Conservation (phyloP, 2,797 vertebrate species). For the Coranthus polyacanthus region DNA sequence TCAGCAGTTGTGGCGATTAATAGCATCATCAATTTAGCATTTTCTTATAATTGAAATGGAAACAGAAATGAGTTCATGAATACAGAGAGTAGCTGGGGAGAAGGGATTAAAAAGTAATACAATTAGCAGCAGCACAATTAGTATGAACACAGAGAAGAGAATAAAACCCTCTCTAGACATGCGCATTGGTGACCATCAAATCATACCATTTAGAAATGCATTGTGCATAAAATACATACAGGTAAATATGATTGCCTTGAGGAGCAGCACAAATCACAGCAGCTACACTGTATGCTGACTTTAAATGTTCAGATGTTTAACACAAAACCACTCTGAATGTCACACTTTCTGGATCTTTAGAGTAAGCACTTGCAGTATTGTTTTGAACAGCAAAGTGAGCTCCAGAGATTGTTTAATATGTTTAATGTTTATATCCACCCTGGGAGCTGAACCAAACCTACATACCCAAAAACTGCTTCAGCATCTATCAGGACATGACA, state of each 20-base stretch:
- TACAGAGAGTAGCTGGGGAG: slow-evolving; percentile 25
- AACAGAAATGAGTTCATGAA: slow-evolving; percentile 54
- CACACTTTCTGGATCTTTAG: slow-evolving; percentile 7
- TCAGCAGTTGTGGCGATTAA: slow-evolving; percentile 65
- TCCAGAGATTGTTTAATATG: slow-evolving; percentile 16
- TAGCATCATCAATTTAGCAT: slow-evolving; percentile 58
- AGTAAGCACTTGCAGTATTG: slow-evolving; percentile 13
- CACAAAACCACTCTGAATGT: slow-evolving; percentile 4
- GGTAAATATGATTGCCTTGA: not conserved
- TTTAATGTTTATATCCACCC: slow-evolving; percentile 33
- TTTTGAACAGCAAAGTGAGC: slow-evolving; percentile 24
- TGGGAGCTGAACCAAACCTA: slow-evolving; percentile 41
- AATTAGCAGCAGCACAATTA: slow-evolving; percentile 62
- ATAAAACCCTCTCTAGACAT: slow-evolving; percentile 32
- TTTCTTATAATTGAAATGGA: slow-evolving; percentile 62
- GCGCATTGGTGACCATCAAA: too few species aligned
- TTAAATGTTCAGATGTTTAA: too few species aligned
- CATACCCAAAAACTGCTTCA: slow-evolving; percentile 57
- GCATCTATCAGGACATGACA: slow-evolving; percentile 60
- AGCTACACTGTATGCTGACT: too few species aligned
- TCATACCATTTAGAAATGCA: too few species aligned
- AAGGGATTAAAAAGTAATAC: slow-evolving; percentile 63
- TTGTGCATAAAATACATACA: not conserved
- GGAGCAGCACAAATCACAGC: too few species aligned
- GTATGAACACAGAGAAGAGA: slow-evolving; percentile 33